Conservation (phyloP, 2,113 vertebrate genomes). For the Naja naja region DNA sequence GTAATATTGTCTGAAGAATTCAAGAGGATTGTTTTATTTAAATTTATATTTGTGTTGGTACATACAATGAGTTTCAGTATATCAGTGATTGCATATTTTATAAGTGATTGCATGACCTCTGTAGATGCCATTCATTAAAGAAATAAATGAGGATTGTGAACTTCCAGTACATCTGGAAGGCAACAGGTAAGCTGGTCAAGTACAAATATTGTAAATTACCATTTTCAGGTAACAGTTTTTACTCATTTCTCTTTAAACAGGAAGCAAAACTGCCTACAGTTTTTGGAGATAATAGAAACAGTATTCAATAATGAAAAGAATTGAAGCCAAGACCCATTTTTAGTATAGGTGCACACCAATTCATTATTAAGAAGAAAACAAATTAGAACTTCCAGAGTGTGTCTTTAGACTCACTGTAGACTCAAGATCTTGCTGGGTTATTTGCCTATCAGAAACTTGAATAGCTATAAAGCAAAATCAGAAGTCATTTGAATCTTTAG, state of each 20-base stretch:
- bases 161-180: not conserved
- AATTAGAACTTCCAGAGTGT: not conserved
- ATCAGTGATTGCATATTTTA: not conserved
- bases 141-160: not conserved
- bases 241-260: not conserved
- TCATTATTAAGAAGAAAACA: not conserved
- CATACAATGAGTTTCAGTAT: not conserved
- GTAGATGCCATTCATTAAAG: not conserved
- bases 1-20: not conserved
- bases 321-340: not conserved
- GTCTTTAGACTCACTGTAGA: not conserved
- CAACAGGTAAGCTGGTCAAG: not conserved
- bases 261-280: not conserved
- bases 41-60: not conserved
- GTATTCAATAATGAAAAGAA: not conserved
- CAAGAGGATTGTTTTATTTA: not conserved
- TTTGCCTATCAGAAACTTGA: constrained; percentile 2
- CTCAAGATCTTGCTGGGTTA: not conserved
- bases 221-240: not conserved
- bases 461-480: not conserved
- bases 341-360: not conserved
- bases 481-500: not conserved
- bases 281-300: not conserved
- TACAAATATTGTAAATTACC: not conserved
- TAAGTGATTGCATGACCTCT: not conserved